Base-by-base conservation (phyloP, 2,888 invertebrate genomes). In the Spilarctia lutea region DNA sequence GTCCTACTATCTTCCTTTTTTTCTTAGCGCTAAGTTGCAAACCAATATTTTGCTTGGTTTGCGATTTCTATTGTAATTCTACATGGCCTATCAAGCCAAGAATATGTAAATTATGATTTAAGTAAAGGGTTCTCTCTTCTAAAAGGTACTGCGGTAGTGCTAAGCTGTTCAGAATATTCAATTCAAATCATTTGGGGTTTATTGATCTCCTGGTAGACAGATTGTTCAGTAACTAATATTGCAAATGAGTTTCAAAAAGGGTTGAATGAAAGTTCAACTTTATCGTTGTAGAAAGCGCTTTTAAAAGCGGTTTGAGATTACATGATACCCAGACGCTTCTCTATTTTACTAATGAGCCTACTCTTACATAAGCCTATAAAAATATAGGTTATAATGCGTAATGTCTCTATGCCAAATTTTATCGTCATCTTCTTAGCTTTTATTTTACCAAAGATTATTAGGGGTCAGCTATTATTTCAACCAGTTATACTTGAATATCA, bases 121-220 rank as follows among this genome's bases (percentile, higher is more conserved):
- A 27, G 60, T 60, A 16, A 60, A 60, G 27, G 60, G 27, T 27
- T 27, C 4, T 27, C 60, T 27, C 52, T n/a, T 56, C 16, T 56
- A 60, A 27, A 27, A 60, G 60, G 27, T 60, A 60, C 56, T 56
- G 75, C 78, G 71, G 73, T 77, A 73, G 72, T 80, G 75, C 75
- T 82, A 83, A 65, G 33, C 20, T 30, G 35, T 52, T 24, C 65
- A 65, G 24, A n/a, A 33, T 71, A 72, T 39, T 42, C 8, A 76
- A 72, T 77, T 73, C 67, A 67, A 73, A 66, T 72, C 74, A 74
- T 70, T 68, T 76, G 70, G 69, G 60, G 48, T 33, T 68, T 78
- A 83, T 81, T 42, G 81, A 79, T 81, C 83, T 81, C 65, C 78
- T 72, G 81, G 71, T 72, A 83, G 81, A 83, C 76, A 67, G 16